These are phyloP conservation scores for Poecilia latipinna DNA, from an alignment of 2,113 vertebrate genomes.

Conservation along the genomic window DNA sequence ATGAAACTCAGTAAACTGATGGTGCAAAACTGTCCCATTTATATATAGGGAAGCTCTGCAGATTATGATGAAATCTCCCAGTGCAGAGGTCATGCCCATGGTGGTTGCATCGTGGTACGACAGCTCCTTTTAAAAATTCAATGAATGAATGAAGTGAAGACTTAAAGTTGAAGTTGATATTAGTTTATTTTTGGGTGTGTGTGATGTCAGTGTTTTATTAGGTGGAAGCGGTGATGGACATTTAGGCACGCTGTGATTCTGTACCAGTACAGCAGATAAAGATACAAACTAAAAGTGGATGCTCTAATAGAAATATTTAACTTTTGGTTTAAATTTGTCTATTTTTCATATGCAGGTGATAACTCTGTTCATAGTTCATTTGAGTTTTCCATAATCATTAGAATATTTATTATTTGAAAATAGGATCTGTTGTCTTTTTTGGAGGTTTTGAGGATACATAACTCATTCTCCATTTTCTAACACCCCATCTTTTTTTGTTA, in stretches of 20 bases:
- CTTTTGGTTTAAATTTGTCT: constrained; percentile 38
- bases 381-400: constrained; percentile 13
- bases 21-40: too few species aligned
- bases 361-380: constrained; percentile 16
- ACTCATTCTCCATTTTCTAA: too few species aligned
- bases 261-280: constrained; percentile 23
- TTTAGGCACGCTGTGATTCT: constrained; percentile 23
- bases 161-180: constrained; percentile 29
- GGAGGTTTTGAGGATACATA: too few species aligned
- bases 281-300: constrained; percentile 36
- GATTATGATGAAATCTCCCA: too few species aligned
- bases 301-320: constrained; percentile 50
- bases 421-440: background rate
- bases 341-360: constrained; percentile 20
- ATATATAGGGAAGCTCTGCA: too few species aligned
- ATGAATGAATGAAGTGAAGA: constrained; percentile 13
- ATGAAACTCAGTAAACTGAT: too few species aligned
- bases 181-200: constrained; percentile 28
- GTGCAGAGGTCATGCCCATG: too few species aligned
- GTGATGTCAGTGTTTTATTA: background rate
- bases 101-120: too few species aligned
- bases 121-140: constrained; percentile 11
- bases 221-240: constrained; percentile 9
- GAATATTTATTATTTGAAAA: constrained; percentile 6
- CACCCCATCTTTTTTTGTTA: background rate